Evolutionary conservation across 2,888 invertebrate genomes (phyloP).

Genomic region (Rhorus exstirpatorius): DNA sequence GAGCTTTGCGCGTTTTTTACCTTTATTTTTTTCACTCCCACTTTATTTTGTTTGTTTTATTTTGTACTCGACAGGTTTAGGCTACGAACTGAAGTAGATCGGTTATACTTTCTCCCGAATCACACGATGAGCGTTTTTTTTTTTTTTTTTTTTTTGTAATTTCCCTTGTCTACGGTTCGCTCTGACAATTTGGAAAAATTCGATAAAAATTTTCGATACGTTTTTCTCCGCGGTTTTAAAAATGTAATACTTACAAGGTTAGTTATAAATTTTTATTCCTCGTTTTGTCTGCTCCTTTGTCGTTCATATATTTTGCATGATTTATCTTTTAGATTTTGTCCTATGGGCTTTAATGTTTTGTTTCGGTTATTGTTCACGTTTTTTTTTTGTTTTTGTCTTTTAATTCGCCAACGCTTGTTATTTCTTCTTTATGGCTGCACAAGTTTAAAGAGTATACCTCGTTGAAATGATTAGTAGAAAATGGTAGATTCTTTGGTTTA

Average conservation of each 20-base stretch:
- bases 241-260: conserved; percentile 74
- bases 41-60: conserved; percentile 66
- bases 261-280: conserved; percentile 66
- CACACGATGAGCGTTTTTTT: conserved; percentile 67
- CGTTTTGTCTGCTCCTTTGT: conserved; percentile 54
- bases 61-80: conserved; percentile 86
- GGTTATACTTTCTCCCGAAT: conserved; percentile 77
- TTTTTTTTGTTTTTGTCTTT: conserved; percentile 53
- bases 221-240: conserved; percentile 49
- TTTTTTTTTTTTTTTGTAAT: conserved; percentile 48
- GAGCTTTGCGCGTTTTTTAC: conserved; percentile 62
- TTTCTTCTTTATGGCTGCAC: conserved; percentile 67
- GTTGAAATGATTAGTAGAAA: conserved; percentile 84
- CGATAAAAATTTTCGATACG: conserved; percentile 67
- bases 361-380: conserved; percentile 47
- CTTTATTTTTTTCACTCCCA: conserved; percentile 62
- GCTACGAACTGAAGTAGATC: conserved; percentile 86
- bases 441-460: conserved; percentile 76
- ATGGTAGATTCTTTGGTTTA: conserved; percentile 86
- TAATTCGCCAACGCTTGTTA: conserved; percentile 68
- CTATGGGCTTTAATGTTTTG: conserved; percentile 54
- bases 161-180: conserved; percentile 56
- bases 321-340: conserved; percentile 64
- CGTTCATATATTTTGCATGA: conserved; percentile 41
- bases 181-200: conserved; percentile 65